Evolutionary conservation across 2,888 invertebrate genomes (phyloP).

Genomic region (Megaustenia siamemsis): DNA sequence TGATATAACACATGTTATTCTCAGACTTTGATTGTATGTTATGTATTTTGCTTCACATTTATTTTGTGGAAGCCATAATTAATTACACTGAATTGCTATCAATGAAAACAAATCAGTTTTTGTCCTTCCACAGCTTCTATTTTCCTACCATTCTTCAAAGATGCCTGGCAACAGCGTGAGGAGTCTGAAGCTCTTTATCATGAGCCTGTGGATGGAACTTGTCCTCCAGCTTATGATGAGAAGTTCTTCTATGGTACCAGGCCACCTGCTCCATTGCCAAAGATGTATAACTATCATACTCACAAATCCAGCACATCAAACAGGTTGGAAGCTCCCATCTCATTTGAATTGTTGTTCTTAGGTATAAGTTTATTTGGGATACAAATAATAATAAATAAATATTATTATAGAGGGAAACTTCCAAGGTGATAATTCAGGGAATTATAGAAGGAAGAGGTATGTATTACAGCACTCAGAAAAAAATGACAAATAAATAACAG

Average conservation of each 20-base stretch:
- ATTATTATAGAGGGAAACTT: too few species aligned
- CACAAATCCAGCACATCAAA: constrained; percentile 73
- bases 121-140: constrained; percentile 87
- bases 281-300: constrained; percentile 61
- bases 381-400: too few species aligned
- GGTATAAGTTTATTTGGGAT: too few species aligned
- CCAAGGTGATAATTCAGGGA: too few species aligned
- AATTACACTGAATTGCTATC: background rate
- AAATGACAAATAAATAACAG: too few species aligned
- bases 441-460: too few species aligned
- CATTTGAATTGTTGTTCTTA: too few species aligned
- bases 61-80: too few species aligned
- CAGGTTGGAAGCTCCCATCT: constrained; percentile 61
- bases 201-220: constrained; percentile 65
- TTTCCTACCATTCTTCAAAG: constrained; percentile 96
- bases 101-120: background rate
- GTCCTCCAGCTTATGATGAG: constrained; percentile 69
- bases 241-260: constrained; percentile 62
- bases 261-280: constrained; percentile 74
- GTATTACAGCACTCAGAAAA: too few species aligned
- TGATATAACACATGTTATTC: too few species aligned
- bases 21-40: too few species aligned
- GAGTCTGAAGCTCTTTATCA: constrained; percentile 89
- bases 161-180: constrained; percentile 96
- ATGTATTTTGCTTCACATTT: too few species aligned